Conservation (phyloP, 2,113 vertebrate genomes). For the Delphinapterus leucas region DNA sequence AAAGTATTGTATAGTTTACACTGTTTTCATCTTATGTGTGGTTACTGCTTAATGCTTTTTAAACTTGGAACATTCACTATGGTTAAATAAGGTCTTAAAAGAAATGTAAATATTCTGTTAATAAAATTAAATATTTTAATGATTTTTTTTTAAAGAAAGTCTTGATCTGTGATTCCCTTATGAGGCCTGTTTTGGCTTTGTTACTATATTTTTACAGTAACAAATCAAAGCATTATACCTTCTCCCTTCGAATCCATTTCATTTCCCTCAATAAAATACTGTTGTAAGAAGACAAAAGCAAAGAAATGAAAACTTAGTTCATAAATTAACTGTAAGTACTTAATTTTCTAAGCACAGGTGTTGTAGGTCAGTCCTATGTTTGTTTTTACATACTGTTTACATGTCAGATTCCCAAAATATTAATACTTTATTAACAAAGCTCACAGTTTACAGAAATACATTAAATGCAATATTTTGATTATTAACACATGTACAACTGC, state of each 20-base stretch:
- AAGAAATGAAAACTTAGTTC: neutral
- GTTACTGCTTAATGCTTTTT: slow-evolving; percentile 88
- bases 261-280: neutral
- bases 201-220: slow-evolving; percentile 32
- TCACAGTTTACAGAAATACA: slow-evolving; percentile 35
- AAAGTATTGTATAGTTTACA: slow-evolving; percentile 89
- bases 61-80: slow-evolving; percentile 82
- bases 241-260: neutral
- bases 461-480: slow-evolving; percentile 48
- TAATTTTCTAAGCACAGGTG: neutral
- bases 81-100: slow-evolving; percentile 83
- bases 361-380: neutral
- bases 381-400: neutral
- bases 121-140: slow-evolving; percentile 93
- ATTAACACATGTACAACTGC: slow-evolving; percentile 79
- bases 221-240: neutral
- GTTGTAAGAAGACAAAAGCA: neutral
- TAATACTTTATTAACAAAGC: slow-evolving; percentile 64
- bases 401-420: neutral
- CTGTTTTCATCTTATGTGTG: slow-evolving; percentile 87
- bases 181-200: slow-evolving; percentile 16
- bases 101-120: slow-evolving; percentile 88
- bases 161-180: slow-evolving; percentile 68
- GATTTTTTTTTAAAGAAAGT: slow-evolving; percentile 77
- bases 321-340: neutral